Percentiles rank a stretch among this genome's conserved stretches.
These are phyloP conservation scores for Pyrrhia umbra DNA, from an alignment of 2,888 invertebrate genomes.

Conservation along the genomic window DNA sequence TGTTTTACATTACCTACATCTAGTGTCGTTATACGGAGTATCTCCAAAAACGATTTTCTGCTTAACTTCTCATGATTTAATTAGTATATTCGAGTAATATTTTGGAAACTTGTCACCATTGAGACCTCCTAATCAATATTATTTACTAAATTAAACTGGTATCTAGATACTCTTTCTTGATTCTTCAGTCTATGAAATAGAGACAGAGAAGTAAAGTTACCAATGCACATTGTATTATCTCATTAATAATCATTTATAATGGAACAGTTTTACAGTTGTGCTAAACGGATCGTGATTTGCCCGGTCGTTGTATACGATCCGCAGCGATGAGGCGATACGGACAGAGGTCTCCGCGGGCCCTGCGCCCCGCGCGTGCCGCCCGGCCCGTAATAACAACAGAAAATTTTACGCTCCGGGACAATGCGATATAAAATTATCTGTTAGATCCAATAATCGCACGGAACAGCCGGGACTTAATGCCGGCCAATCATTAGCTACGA, in stretches of 20 bases:
- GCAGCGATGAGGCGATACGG: conserved; percentile 76
- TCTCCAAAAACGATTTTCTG: too few species aligned
- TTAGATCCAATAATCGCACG: conserved; percentile 90
- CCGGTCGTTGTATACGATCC: conserved; percentile 70
- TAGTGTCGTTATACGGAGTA: too few species aligned
- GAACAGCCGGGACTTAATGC: conserved; percentile 89
- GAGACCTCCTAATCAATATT: too few species aligned
- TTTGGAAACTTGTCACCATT: too few species aligned
- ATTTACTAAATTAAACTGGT: too few species aligned
- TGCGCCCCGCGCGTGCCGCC: conserved; percentile 73
- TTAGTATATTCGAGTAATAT: too few species aligned
- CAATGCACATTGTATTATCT: conserved; percentile 36
- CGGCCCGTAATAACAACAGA: conserved; percentile 87
- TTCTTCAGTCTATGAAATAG: neutral
- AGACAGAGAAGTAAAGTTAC: conserved; percentile 12
- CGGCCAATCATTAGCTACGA: conserved; percentile 90
- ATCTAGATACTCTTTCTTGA: too few species aligned
- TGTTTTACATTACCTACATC: too few species aligned
- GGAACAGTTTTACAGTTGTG: conserved; percentile 60
- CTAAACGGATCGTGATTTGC: conserved; percentile 78
- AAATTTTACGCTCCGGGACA: conserved; percentile 90
- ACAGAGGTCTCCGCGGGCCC: conserved; percentile 65
- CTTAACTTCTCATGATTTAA: too few species aligned
- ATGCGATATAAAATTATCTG: conserved; percentile 90
- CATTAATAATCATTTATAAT: conserved; percentile 57